Evolutionary conservation across 2,113 vertebrate genomes (phyloP).

Genomic region (Hyperoodon ampullatus): DNA sequence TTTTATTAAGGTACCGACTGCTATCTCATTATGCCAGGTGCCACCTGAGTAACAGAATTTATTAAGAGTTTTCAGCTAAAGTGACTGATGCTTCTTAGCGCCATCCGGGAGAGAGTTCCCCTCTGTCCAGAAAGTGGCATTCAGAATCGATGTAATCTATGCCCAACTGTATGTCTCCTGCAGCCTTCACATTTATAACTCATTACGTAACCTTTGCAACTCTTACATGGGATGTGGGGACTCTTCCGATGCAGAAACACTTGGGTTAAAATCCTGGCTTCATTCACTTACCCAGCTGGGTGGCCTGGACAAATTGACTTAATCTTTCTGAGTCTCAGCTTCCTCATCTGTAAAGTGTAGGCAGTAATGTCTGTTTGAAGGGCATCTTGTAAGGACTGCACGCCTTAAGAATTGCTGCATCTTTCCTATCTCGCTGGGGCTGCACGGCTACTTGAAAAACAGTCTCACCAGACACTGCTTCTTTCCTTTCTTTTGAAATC

Average conservation of each 20-base stretch:
- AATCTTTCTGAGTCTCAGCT: background rate
- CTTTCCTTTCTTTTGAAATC: background rate
- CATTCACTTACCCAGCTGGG: background rate
- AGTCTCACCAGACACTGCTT: background rate
- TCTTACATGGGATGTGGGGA: background rate
- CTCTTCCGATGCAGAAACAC: background rate
- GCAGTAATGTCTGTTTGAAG: background rate
- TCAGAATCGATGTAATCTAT: background rate
- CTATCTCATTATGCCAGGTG: background rate
- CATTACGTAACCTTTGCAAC: background rate
- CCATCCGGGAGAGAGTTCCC: background rate
- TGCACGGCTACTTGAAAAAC: background rate
- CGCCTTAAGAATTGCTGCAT: background rate
- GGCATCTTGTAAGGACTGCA: no score
- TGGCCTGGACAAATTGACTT: background rate
- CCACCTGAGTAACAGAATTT: background rate
- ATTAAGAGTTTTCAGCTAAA: background rate
- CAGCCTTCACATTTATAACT: background rate
- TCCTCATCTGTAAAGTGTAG: background rate
- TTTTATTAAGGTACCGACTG: background rate
- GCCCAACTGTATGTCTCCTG: background rate
- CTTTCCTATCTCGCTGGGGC: fast-evolving
- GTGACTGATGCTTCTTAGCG: background rate
- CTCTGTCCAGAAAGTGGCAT: background rate
- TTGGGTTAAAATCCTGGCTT: background rate